Evolutionary conservation across 2,888 invertebrate genomes (phyloP).

Genomic region (Aleiodes testaceus): DNA sequence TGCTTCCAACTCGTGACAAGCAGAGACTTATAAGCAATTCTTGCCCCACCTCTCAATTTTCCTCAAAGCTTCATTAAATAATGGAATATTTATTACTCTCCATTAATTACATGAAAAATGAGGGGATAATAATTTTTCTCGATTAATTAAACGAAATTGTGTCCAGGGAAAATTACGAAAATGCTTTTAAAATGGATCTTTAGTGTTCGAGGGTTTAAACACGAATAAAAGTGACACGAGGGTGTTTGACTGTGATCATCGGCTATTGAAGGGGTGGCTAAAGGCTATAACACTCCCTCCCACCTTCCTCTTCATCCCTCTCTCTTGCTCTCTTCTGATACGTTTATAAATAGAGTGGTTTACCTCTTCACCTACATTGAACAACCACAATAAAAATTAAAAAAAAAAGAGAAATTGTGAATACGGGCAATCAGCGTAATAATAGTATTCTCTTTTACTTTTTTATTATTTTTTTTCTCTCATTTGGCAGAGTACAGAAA

Average conservation of each 20-base stretch:
- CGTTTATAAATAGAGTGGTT: slow-evolving; percentile 32
- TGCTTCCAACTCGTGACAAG: neutral
- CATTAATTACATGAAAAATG: neutral
- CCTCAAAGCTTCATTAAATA: neutral
- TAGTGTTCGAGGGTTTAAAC: slow-evolving; percentile 25
- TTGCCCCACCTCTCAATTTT: neutral
- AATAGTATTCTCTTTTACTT: neutral
- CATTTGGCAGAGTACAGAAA: neutral
- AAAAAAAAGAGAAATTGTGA: slow-evolving; percentile 32
- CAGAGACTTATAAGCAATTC: slow-evolving; percentile 6
- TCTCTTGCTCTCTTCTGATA: neutral
- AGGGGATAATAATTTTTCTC: neutral
- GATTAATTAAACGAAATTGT: neutral
- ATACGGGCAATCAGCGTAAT: slow-evolving; percentile 44
- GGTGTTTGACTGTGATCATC: slow-evolving; percentile 33
- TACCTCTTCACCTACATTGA: slow-evolving; percentile 28
- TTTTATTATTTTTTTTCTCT: slow-evolving; percentile 1
- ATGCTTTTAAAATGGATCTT: slow-evolving; percentile 7
- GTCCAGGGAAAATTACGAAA: neutral
- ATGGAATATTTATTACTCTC: slow-evolving; percentile 2
- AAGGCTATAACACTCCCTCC: slow-evolving; percentile 9
- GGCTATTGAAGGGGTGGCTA: slow-evolving; percentile 32
- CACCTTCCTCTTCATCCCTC: neutral
- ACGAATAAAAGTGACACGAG: slow-evolving; percentile 30
- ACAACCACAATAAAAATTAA: slow-evolving; percentile 25